Conservation (phyloP, 2,797 vertebrate species). For the Labeo calbasu region DNA sequence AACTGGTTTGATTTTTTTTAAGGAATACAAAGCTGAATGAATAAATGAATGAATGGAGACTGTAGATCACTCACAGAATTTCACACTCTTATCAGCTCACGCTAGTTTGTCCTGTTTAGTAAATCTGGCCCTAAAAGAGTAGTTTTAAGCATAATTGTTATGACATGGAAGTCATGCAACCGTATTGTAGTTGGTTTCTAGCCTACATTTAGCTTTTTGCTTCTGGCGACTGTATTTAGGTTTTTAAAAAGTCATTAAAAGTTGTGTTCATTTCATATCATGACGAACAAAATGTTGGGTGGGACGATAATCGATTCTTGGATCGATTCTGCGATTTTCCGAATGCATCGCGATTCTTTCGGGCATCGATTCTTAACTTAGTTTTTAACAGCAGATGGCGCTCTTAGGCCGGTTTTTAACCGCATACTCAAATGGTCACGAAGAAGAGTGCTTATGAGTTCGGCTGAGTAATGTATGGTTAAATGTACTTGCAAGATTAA, state of each 20-base stretch:
- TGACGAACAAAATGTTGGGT: not conserved
- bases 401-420: too few relatives aligned
- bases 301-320: too few relatives aligned
- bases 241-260: not conserved
- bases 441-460: too few relatives aligned
- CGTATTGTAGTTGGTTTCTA: not conserved
- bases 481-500: too few relatives aligned
- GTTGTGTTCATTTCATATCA: not conserved
- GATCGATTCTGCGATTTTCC: too few relatives aligned
- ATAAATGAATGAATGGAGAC: not conserved
- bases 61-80: not conserved
- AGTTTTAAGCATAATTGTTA: not conserved
- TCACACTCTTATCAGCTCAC: too few relatives aligned
- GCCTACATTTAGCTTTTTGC: not conserved
- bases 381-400: too few relatives aligned
- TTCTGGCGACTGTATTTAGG: not conserved
- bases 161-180: not conserved
- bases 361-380: too few relatives aligned
- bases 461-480: too few relatives aligned
- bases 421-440: too few relatives aligned
- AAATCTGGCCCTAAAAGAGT: not conserved
- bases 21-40: not conserved
- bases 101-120: too few relatives aligned
- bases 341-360: too few relatives aligned
- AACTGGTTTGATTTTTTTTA: not conserved